Percentiles rank a stretch among this genome's conserved stretches.
These are phyloP conservation scores for Patella depressa DNA, from an alignment of 2,888 invertebrate genomes.

Conservation along the genomic window DNA sequence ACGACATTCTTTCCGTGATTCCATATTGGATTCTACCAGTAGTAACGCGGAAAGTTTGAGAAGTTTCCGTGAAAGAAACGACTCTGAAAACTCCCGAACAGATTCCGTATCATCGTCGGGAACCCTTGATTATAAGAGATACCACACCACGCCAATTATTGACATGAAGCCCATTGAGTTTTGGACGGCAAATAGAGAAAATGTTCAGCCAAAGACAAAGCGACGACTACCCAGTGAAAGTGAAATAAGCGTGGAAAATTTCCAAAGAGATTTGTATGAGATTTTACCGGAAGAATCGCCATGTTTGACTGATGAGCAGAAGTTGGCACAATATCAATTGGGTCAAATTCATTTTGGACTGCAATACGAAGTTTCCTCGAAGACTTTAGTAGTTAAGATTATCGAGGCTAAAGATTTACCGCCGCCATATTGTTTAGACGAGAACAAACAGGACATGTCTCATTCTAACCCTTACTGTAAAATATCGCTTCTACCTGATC, in stretches of 20 bases:
- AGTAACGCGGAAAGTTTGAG: conserved; percentile 52
- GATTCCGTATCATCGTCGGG: conserved; percentile 60
- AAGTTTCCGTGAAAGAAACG: conserved; percentile 59
- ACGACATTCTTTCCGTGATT: conserved; percentile 12
- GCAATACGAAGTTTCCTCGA: conserved; percentile 68
- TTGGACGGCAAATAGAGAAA: conserved; percentile 70
- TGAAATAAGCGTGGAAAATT: conserved; percentile 69
- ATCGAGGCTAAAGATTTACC: conserved; percentile 72
- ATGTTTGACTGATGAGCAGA: conserved; percentile 68
- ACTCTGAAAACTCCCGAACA: conserved; percentile 62
- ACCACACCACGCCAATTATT: conserved; percentile 66
- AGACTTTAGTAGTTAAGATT: conserved; percentile 68
- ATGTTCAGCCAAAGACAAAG: conserved; percentile 66
- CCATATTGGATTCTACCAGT: conserved; percentile 57
- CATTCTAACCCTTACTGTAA: conserved; percentile 72
- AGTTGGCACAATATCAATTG: conserved; percentile 63
- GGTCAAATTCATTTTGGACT: conserved; percentile 70
- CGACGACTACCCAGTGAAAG: conserved; percentile 65
- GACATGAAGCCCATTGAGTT: conserved; percentile 72
- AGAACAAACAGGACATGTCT: conserved; percentile 70
- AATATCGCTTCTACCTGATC: conserved; percentile 71
- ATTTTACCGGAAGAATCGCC: conserved; percentile 48
- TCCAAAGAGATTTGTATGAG: conserved; percentile 70
- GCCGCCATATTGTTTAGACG: conserved; percentile 66
- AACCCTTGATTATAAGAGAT: conserved; percentile 50